phyloP scores from a whole-genome alignment of 2,113 vertebrate species.

The Telmatochromis sp. region DNA sequence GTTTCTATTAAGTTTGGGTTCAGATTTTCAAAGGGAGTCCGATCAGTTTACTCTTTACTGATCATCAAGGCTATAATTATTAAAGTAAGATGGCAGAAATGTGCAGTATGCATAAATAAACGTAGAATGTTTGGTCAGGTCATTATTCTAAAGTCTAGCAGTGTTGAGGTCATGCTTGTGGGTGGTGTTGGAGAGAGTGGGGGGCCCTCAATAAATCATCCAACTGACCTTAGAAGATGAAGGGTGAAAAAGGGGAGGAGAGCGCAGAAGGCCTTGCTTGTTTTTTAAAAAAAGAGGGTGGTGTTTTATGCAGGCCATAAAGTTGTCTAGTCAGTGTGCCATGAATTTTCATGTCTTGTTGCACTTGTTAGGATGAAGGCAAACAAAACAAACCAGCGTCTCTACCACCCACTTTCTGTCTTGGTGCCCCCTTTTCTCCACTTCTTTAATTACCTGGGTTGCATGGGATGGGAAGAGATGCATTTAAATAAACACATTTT shows the following conservation, averaged over 20 bases:
- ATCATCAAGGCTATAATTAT: background rate
- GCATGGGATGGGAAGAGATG: background rate
- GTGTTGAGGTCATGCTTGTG: background rate
- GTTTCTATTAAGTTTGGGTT: background rate
- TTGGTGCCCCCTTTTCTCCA: background rate
- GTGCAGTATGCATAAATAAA: background rate
- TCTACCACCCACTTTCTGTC: background rate
- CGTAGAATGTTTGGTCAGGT: background rate
- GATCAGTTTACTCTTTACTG: background rate
- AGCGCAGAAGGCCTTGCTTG: background rate
- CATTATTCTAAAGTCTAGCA: background rate
- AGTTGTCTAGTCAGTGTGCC: slow-evolving; percentile 27
- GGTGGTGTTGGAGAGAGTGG: slow-evolving; percentile 8
- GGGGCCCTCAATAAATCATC: slow-evolving; percentile 55
- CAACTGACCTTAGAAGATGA: slow-evolving; percentile 28
- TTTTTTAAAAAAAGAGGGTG: background rate
- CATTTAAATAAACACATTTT: background rate
- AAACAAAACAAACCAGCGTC: slow-evolving; percentile 19
- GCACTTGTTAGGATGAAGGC: slow-evolving; percentile 29
- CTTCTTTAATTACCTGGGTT: background rate
- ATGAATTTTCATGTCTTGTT: slow-evolving; percentile 46
- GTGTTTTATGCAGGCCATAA: slow-evolving; percentile 41
- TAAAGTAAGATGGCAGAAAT: background rate
- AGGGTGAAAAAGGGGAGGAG: slow-evolving; percentile 24
- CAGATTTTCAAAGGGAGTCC: background rate